Percentiles rank a stretch among this genome's conserved stretches.
Evolutionary conservation across 1,140 invertebrate genomes (phyloP).

Genomic region (Ctenoplectra terminalis): DNA sequence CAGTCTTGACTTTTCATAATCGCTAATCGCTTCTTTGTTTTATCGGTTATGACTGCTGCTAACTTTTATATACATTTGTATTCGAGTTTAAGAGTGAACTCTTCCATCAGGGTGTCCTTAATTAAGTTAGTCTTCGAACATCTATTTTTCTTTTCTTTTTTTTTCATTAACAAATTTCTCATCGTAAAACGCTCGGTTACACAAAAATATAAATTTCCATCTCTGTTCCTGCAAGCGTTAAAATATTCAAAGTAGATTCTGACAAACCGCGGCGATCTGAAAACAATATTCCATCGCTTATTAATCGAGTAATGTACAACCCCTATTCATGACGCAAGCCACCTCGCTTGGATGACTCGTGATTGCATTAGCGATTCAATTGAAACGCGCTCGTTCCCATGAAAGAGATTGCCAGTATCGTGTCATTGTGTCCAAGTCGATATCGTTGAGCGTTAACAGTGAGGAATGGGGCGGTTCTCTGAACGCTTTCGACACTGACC

Average conservation of each 20-base stretch:
- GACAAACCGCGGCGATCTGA: background rate
- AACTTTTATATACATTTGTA: too few relatives aligned
- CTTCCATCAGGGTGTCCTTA: too few relatives aligned
- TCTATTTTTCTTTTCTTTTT: too few relatives aligned
- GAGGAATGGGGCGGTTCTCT: background rate
- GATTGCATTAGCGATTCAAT: slow-evolving; percentile 36
- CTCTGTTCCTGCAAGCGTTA: background rate
- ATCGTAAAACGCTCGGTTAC: too few relatives aligned
- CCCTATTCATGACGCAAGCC: background rate
- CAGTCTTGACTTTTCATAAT: too few relatives aligned
- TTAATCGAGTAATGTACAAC: background rate
- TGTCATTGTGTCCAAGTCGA: slow-evolving; percentile 3
- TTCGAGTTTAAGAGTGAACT: too few relatives aligned
- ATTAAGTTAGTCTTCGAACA: too few relatives aligned
- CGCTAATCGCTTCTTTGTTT: too few relatives aligned
- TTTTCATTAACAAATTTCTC: too few relatives aligned
- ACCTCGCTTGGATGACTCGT: background rate
- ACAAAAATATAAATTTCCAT: too few relatives aligned
- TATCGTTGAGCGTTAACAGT: background rate
- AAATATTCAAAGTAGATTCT: background rate
- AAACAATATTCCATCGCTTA: background rate
- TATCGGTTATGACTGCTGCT: too few relatives aligned
- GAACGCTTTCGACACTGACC: background rate
- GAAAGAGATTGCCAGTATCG: slow-evolving; percentile 35
- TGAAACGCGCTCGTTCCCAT: slow-evolving; percentile 12